Evolutionary conservation across 2,113 vertebrate genomes (phyloP), one percentile per base, ranked within the genome.

Genomic region (Nibea albiflora): DNA sequence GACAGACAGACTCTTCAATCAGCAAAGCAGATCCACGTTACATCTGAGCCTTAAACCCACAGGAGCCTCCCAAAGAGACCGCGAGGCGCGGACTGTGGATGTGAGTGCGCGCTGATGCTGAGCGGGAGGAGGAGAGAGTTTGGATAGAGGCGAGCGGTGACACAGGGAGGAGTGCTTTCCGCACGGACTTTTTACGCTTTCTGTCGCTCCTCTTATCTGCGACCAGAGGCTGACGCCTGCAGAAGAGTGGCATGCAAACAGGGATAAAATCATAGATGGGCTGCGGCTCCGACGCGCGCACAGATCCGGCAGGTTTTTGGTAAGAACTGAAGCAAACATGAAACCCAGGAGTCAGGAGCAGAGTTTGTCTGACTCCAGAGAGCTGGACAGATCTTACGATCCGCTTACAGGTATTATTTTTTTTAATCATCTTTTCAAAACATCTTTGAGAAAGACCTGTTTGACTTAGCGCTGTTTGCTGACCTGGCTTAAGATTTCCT

Each of bases 301-400:
- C 73, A 17, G 61, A 74, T 67, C 81, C 73, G 44, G 71, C 83
- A 66, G 58, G 65, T 65, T 50, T 81, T 19, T 22, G 54, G 70
- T 65, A 15, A 83, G 26, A 57, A 76, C 4, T 17, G 74, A 22
- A 22, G 15, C 20, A 28, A 85, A 83, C n/a, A 97, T 97, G 96
- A 96, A 96, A 90, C 94, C 94, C 93, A 95, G 95, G 84, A 95
- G 95, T 91, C 94, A 96, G 84, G 96, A 96, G 76, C 95, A 95
- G 94, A 97, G 96, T 90, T 92, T 97, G 90, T 96, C 96, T 71
- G 96, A 97, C 90, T 97, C 97, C 86, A 94, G 96, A 58, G 97
- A 98, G 83, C 94, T 97, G 92, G 97, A 98, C 83, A 95, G 97
- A 56, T 97, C 97, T 50, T 96, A 96, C 58, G 97, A 97, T 90